Percentiles rank a stretch among this genome's conserved stretches.
Conservation (phyloP, 2,797 vertebrate genomes). For the Lithobates pipiens region DNA sequence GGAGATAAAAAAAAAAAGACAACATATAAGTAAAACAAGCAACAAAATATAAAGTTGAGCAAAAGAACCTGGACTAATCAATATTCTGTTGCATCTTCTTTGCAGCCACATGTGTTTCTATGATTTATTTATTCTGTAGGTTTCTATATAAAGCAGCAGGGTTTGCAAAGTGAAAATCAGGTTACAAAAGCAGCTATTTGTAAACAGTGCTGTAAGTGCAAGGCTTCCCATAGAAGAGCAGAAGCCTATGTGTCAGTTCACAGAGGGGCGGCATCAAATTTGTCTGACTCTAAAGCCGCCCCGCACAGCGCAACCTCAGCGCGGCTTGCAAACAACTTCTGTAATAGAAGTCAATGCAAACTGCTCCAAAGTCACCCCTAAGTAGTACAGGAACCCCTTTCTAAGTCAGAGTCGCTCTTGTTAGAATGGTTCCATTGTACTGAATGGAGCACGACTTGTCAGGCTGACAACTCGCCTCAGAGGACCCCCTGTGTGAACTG, state of each 20-base stretch:
- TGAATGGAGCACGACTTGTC: too few relatives aligned
- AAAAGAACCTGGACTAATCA: conserved; percentile 41
- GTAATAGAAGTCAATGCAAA: too few relatives aligned
- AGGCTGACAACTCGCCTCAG: too few relatives aligned
- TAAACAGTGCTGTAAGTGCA: background rate
- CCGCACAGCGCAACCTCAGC: too few relatives aligned
- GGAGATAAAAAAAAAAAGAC: conserved; percentile 25
- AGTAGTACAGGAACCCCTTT: too few relatives aligned
- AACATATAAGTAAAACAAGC: conserved; percentile 34
- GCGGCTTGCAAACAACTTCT: too few relatives aligned
- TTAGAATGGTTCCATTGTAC: too few relatives aligned
- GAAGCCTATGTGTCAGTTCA: background rate
- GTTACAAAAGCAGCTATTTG: conserved; percentile 43
- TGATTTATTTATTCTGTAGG: conserved; percentile 52
- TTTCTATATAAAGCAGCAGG: conserved; percentile 47
- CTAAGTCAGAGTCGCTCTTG: too few relatives aligned
- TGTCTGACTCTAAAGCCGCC: too few relatives aligned
- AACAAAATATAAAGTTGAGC: conserved; percentile 36
- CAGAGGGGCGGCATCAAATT: too few relatives aligned
- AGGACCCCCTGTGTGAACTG: too few relatives aligned
- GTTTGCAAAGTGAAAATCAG: conserved; percentile 43
- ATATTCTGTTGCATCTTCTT: conserved; percentile 56
- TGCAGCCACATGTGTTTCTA: conserved; percentile 38
- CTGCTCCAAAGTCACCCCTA: too few relatives aligned
- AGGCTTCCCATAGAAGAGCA: background rate